A percentile compares a stretch with the other conserved stretches of the same genome.
phyloP scores from a whole-genome alignment of 2,888 invertebrate genomes.

The Aricia artaxerxes region DNA sequence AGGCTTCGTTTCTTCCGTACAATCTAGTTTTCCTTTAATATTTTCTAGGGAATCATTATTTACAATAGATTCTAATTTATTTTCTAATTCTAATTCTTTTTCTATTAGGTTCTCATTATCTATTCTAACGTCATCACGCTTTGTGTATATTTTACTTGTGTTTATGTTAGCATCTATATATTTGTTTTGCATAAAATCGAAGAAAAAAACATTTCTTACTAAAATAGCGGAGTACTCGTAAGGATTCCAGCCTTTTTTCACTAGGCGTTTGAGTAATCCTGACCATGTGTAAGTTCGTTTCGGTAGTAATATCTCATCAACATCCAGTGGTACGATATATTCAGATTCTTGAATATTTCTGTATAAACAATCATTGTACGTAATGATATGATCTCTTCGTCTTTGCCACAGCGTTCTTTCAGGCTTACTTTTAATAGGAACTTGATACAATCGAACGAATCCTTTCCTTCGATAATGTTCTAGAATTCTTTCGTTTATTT shows the following conservation, averaged over 20 bases:
- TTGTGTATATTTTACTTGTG: slow-evolving; percentile 60
- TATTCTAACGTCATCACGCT: slow-evolving; percentile 71
- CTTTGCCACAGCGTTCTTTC: slow-evolving; percentile 80
- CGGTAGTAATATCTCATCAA: slow-evolving; percentile 87
- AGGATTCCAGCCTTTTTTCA: slow-evolving; percentile 64
- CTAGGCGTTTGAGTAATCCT: slow-evolving; percentile 75
- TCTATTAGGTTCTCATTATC: slow-evolving; percentile 48
- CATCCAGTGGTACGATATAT: slow-evolving; percentile 85
- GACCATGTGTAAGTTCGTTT: slow-evolving; percentile 80
- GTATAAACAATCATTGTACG: slow-evolving; percentile 90
- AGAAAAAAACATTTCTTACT: slow-evolving; percentile 85
- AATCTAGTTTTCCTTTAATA: slow-evolving; percentile 52
- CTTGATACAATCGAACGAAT: slow-evolving; percentile 70
- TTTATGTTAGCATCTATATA: slow-evolving; percentile 49
- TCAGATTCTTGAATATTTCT: slow-evolving; percentile 83
- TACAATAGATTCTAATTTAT: slow-evolving; percentile 43
- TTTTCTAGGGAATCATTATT: slow-evolving; percentile 43
- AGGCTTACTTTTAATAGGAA: slow-evolving; percentile 74
- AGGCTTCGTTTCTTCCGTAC: slow-evolving; percentile 58
- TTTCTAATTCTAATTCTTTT: slow-evolving; percentile 57
- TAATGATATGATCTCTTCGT: slow-evolving; percentile 86
- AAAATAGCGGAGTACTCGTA: slow-evolving; percentile 81
- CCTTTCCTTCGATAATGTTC: slow-evolving; percentile 77
- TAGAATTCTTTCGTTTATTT: slow-evolving; percentile 77
- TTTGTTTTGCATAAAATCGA: slow-evolving; percentile 74